These are phyloP conservation scores for Ceratosolen solmsi DNA, from an alignment of 1,140 invertebrate genomes.

Conservation along the genomic window DNA sequence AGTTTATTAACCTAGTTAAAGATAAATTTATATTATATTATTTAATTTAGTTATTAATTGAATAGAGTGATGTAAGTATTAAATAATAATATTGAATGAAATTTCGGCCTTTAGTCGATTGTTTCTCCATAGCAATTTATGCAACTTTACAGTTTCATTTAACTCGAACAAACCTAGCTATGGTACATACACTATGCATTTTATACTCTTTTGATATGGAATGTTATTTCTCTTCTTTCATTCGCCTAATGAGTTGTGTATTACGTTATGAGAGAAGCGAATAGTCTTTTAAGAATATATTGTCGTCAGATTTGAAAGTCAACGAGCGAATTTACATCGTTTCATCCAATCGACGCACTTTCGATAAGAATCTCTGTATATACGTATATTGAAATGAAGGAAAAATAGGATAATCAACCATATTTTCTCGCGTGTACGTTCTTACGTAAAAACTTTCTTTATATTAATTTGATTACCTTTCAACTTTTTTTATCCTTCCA, in stretches of 20 bases:
- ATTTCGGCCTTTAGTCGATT: too few species aligned
- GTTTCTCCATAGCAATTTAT: slow-evolving; percentile 10
- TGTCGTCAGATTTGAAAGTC: slow-evolving; percentile 21
- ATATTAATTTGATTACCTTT: not conserved
- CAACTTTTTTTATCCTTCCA: not conserved
- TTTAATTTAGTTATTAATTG: not conserved
- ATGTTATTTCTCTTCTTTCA: slow-evolving; percentile 22
- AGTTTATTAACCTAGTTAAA: too few species aligned
- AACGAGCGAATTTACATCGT: slow-evolving; percentile 33
- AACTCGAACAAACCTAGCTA: slow-evolving; percentile 15
- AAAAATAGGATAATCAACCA: not conserved
- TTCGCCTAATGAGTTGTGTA: not conserved
- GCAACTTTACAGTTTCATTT: slow-evolving; percentile 19
- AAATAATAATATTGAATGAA: not conserved
- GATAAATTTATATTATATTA: not conserved
- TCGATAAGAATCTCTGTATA: not conserved
- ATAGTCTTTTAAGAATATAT: slow-evolving; percentile 34
- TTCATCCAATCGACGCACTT: not conserved
- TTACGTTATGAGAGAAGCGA: not conserved
- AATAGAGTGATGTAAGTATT: not conserved
- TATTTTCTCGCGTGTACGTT: not conserved
- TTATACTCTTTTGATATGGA: slow-evolving; percentile 35
- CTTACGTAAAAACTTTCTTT: not conserved
- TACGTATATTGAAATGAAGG: not conserved
- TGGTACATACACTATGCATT: slow-evolving; percentile 37